These are phyloP conservation scores for Eudyptes chrysolophus DNA, from an alignment of 2,113 vertebrate species.

Conservation along the genomic window DNA sequence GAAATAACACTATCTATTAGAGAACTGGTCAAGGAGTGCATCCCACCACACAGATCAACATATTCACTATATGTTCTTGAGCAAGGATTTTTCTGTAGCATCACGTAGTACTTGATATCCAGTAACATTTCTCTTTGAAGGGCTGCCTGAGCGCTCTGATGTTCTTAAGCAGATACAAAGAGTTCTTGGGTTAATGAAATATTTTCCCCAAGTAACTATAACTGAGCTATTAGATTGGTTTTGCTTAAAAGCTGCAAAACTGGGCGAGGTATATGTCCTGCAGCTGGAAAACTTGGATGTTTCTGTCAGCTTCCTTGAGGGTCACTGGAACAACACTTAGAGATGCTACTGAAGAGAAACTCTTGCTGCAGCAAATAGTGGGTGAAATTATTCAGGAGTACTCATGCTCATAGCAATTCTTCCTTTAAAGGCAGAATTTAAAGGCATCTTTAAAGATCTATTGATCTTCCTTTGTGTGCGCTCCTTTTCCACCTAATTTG, in stretches of 20 bases:
- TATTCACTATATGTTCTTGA: neutral
- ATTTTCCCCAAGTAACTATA: neutral
- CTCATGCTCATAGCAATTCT: neutral
- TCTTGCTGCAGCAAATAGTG: neutral
- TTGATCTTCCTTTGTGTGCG: neutral
- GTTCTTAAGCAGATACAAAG: neutral
- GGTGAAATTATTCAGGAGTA: neutral
- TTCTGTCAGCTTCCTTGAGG: neutral
- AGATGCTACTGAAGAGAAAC: neutral
- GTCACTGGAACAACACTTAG: neutral
- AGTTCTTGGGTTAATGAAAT: neutral
- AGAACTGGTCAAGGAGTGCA: neutral
- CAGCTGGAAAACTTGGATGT: neutral
- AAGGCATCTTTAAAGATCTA: neutral
- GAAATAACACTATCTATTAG: neutral
- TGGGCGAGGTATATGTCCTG: neutral
- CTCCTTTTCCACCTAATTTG: slow-evolving; percentile 59
- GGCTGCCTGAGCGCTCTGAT: neutral
- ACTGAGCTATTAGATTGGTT: neutral
- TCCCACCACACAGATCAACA: neutral
- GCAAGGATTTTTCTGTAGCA: neutral
- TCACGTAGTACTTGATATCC: neutral
- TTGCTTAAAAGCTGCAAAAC: neutral
- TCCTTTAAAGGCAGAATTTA: neutral
- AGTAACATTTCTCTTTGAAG: neutral